Evolutionary conservation across 2,113 vertebrate genomes (phyloP).

Genomic region (Gambusia affinis): DNA sequence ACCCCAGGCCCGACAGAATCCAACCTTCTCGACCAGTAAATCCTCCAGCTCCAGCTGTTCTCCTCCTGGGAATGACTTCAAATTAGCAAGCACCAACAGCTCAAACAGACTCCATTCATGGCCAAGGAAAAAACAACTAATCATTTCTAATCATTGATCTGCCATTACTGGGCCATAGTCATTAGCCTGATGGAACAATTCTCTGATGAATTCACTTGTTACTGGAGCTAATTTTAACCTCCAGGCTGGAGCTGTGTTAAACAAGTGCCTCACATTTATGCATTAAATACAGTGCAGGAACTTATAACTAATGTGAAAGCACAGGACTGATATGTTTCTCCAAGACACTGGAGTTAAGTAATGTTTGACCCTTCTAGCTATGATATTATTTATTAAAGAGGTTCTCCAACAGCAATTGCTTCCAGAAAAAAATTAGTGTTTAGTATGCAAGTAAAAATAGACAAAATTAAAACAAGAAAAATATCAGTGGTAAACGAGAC

Average conservation of each 20-base stretch:
- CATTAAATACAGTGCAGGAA: slow-evolving; percentile 8
- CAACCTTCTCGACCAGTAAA: slow-evolving; percentile 56
- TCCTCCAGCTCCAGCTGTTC: slow-evolving; percentile 66
- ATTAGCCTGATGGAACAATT: slow-evolving; percentile 59
- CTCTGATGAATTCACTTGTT: slow-evolving; percentile 33
- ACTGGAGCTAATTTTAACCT: slow-evolving; percentile 33
- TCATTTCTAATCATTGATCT: slow-evolving; percentile 64
- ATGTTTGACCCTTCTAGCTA: not conserved
- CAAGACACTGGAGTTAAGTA: not conserved
- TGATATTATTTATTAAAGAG: slow-evolving; percentile 9
- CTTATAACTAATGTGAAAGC: slow-evolving; percentile 7
- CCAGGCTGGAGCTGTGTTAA: slow-evolving; percentile 11
- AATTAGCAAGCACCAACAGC: slow-evolving; percentile 38
- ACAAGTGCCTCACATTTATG: slow-evolving; percentile 8
- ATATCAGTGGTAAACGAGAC: no score
- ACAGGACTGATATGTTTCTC: not conserved
- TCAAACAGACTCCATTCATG: slow-evolving; percentile 44
- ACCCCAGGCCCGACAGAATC: slow-evolving; percentile 50
- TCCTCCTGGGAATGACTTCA: slow-evolving; percentile 55
- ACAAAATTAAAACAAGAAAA: no score
- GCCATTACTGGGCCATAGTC: slow-evolving; percentile 30
- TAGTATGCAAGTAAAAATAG: no score
- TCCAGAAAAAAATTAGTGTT: not conserved
- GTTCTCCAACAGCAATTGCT: slow-evolving; percentile 17
- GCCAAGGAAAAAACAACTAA: slow-evolving; percentile 45